Conservation (phyloP, 2,888 invertebrate genomes). For the Apotomis betuletana region DNA sequence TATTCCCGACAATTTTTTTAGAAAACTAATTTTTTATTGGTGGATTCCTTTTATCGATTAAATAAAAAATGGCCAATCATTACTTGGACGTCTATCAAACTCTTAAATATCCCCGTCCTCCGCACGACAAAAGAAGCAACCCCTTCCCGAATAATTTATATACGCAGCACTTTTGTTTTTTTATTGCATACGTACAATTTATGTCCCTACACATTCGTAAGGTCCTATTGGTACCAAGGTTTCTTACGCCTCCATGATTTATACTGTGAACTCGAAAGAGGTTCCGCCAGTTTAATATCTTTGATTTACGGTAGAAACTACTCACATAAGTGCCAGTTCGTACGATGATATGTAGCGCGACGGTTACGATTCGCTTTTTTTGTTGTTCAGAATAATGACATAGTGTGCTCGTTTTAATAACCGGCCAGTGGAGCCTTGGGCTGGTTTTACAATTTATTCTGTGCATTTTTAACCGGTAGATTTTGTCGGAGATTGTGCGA, state of each 20-base stretch:
- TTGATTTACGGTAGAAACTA: slow-evolving; percentile 83
- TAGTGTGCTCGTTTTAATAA: slow-evolving; percentile 79
- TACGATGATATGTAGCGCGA: slow-evolving; percentile 78
- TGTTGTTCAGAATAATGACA: slow-evolving; percentile 79
- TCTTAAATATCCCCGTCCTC: slow-evolving; percentile 13
- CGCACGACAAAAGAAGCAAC: slow-evolving; percentile 14
- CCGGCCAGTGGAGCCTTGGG: slow-evolving; percentile 64
- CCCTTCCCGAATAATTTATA: slow-evolving; percentile 38
- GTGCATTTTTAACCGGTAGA: slow-evolving; percentile 58
- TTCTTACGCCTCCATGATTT: slow-evolving; percentile 78
- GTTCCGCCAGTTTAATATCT: slow-evolving; percentile 83
- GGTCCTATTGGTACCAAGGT: slow-evolving; percentile 74
- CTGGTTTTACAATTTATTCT: slow-evolving; percentile 74
- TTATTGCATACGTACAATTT: slow-evolving; percentile 61
- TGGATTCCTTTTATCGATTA: too few relatives aligned
- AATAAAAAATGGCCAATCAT: background rate
- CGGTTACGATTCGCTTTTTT: slow-evolving; percentile 76
- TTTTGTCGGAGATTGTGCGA: slow-evolving; percentile 37
- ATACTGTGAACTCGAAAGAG: slow-evolving; percentile 82
- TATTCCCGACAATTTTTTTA: too few relatives aligned
- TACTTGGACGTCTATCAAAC: background rate
- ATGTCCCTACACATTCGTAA: slow-evolving; percentile 70
- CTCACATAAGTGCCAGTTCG: slow-evolving; percentile 79
- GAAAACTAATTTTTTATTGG: too few relatives aligned
- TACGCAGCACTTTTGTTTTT: slow-evolving; percentile 39